phyloP scores from a whole-genome alignment of 2,888 invertebrate genomes.

The Dinocampus coccinellae region DNA sequence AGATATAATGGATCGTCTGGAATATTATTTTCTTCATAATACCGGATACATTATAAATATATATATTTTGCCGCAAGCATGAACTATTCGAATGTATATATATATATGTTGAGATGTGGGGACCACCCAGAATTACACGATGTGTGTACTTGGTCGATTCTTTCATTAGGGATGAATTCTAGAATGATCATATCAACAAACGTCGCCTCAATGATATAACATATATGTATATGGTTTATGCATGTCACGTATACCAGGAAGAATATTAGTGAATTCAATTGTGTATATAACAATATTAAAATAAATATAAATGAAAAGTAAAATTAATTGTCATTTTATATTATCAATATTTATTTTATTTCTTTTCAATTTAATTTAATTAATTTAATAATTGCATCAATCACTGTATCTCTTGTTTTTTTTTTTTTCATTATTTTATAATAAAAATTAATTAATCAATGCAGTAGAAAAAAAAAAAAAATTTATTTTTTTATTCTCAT shows the following conservation, averaged over 20 bases:
- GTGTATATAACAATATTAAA: background rate
- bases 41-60: slow-evolving; percentile 56
- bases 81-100: slow-evolving; percentile 41
- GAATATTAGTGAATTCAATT: background rate
- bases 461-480: no score
- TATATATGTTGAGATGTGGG: slow-evolving; percentile 15
- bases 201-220: background rate
- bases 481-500: no score
- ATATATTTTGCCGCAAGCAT: slow-evolving; percentile 56
- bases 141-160: slow-evolving; percentile 47
- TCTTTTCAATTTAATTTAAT: no score
- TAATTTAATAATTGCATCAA: no score
- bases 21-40: slow-evolving; percentile 57
- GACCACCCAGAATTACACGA: slow-evolving; percentile 61
- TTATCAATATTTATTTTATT: no score
- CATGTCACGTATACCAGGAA: background rate
- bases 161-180: slow-evolving; percentile 43
- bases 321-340: no score
- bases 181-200: slow-evolving; percentile 27
- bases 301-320: no score
- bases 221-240: background rate
- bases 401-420: no score
- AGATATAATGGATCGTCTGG: slow-evolving; percentile 54
- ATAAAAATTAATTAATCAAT: no score
- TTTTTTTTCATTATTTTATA: no score